Percentiles rank a stretch among this genome's conserved stretches.
phyloP scores from a whole-genome alignment of 2,797 vertebrate genomes.

The Chelon auratus region DNA sequence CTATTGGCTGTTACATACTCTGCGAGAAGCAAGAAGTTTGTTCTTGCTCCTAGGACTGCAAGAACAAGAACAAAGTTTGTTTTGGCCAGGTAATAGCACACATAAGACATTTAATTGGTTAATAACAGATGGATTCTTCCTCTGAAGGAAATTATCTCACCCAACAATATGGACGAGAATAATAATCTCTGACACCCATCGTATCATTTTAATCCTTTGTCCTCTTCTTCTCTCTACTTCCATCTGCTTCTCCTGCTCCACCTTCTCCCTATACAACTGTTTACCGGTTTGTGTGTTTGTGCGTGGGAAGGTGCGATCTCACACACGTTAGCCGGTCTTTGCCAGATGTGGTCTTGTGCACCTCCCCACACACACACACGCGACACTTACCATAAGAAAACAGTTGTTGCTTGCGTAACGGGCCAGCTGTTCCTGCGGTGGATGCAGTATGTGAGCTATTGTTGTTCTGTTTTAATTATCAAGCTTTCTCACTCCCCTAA shows the following conservation, averaged over 20 bases:
- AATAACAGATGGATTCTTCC: neutral
- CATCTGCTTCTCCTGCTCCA: neutral
- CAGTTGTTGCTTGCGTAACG: constrained; percentile 36
- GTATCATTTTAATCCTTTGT: neutral
- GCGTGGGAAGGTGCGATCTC: constrained; percentile 52
- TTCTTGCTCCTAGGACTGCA: no score
- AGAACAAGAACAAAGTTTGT: no score
- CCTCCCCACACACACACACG: constrained; percentile 8
- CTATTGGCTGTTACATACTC: no score
- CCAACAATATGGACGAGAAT: neutral
- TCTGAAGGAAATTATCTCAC: neutral
- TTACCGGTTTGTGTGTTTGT: neutral
- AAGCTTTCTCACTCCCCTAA: constrained; percentile 29
- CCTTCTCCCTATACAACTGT: neutral
- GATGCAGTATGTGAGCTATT: neutral
- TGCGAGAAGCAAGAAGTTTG: no score
- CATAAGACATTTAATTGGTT: neutral
- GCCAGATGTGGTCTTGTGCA: constrained; percentile 16
- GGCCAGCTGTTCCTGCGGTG: constrained; percentile 54
- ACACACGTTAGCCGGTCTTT: constrained; percentile 15
- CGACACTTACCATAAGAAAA: constrained; percentile 8
- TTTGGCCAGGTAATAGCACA: no score
- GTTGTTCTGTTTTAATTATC: constrained; percentile 43
- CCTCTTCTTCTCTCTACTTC: neutral
- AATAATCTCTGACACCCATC: neutral